phyloP scores from a whole-genome alignment of 2,888 invertebrate genomes.

The Agrochola circellaris region DNA sequence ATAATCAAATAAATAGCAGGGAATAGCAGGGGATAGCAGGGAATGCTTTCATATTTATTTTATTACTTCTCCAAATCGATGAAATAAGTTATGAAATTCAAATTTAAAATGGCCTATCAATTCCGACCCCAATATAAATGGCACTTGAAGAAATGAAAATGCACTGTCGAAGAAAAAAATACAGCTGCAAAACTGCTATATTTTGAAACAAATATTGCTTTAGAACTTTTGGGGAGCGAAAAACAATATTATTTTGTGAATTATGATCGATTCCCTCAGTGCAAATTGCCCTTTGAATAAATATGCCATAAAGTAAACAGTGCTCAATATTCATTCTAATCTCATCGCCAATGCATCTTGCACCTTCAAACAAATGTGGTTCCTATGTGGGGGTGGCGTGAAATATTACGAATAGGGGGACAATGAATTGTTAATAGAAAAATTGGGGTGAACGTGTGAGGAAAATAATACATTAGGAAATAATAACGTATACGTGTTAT shows the following conservation, averaged over 20 bases:
- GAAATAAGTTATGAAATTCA: neutral
- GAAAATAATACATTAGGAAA: neutral
- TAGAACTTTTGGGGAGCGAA: constrained; percentile 34
- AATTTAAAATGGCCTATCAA: constrained; percentile 7
- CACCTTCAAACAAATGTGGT: constrained; percentile 70
- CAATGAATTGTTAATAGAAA: constrained; percentile 35
- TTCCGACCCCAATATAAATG: neutral
- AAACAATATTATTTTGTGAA: constrained; percentile 48
- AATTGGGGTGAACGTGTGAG: constrained; percentile 29
- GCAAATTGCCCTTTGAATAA: constrained; percentile 72
- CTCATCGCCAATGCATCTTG: constrained; percentile 69
- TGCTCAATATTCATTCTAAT: constrained; percentile 78
- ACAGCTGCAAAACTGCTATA: constrained; percentile 2
- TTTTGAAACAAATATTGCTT: constrained; percentile 31
- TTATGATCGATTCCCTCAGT: constrained; percentile 61
- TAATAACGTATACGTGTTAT: neutral
- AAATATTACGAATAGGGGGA: constrained; percentile 64
- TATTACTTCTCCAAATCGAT: neutral
- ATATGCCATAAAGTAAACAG: constrained; percentile 77
- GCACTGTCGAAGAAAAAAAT: neutral
- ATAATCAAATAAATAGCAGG: neutral
- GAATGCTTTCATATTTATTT: too few relatives aligned
- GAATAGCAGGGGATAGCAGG: too few relatives aligned
- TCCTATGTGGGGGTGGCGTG: constrained; percentile 70
- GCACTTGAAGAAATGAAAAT: constrained; percentile 40